These are phyloP conservation scores for Platycheirus rosarum DNA, from an alignment of 2,888 invertebrate genomes.

Conservation along the genomic window DNA sequence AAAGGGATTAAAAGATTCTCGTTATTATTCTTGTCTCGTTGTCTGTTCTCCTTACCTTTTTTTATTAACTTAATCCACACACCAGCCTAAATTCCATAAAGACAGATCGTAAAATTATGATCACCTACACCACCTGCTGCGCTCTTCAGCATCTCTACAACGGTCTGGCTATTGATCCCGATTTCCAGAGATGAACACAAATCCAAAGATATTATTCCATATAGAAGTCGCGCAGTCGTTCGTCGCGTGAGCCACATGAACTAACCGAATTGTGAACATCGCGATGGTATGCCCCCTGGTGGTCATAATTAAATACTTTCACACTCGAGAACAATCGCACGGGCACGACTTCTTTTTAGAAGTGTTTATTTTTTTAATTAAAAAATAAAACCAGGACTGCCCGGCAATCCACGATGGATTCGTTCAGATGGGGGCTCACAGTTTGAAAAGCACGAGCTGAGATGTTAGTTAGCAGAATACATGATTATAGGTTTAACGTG, in stretches of 20 bases:
- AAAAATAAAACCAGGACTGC: constrained; percentile 42
- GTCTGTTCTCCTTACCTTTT: constrained; percentile 21
- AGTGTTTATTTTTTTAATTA: constrained; percentile 73
- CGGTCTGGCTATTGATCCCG: constrained; percentile 74
- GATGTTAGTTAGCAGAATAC: constrained; percentile 5
- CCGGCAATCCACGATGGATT: no score
- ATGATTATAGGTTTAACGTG: not conserved
- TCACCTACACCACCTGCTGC: constrained; percentile 74
- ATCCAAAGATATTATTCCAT: constrained; percentile 9
- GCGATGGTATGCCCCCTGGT: constrained; percentile 66
- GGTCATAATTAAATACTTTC: constrained; percentile 80
- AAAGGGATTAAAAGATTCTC: constrained; percentile 73
- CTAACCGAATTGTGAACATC: constrained; percentile 64
- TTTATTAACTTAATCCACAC: constrained; percentile 64
- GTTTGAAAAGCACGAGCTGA: constrained; percentile 14
- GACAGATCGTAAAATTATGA: constrained; percentile 74
- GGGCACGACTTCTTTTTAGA: constrained; percentile 70
- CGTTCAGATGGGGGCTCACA: no score
- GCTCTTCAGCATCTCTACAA: constrained; percentile 56
- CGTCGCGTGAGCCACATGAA: constrained; percentile 38
- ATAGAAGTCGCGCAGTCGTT: not conserved
- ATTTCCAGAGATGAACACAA: constrained; percentile 40
- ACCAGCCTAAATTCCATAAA: constrained; percentile 68
- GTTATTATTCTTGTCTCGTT: constrained; percentile 71
- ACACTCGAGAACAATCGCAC: constrained; percentile 82